Base-by-base conservation (phyloP, 2,888 invertebrate genomes). In the Candidula unifasciata region DNA sequence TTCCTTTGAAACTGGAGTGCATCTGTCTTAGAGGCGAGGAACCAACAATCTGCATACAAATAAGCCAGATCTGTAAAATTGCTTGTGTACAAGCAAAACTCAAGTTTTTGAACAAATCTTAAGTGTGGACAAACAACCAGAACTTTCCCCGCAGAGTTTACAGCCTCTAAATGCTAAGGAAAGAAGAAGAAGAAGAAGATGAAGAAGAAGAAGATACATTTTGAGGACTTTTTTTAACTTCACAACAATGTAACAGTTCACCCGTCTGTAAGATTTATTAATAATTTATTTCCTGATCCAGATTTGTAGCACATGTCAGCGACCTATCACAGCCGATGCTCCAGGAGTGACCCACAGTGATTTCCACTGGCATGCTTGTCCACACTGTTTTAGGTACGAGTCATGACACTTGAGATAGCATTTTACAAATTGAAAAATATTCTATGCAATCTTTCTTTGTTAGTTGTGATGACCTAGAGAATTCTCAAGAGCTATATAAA, bases 351-450 rank as follows among this genome's bases (percentile, higher is more conserved):
- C 90, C 2, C 91, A 91, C 86, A 90, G 90, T 13, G 89, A 90
- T 24, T 87, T 88, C 77, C 90, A 91, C 87, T 91, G 91, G 91
- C 91, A 91, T 84, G 91, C 91, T 1, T 91, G 91, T 83, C 91
- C 91, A 24, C 91, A 91, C 84, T 91, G 91, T 85, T 91, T 91
- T 86, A 85, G 85, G 85, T 85, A 69, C 35, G 30, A 35, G 35
- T 3, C 2, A 16, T n/a, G n/a, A 3, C n/a, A 6, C 27, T 5
- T 27, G 5, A 6, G 16, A 6, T 16, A 30, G 27, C 68, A 68
- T 64, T 5, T n/a, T n/a, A n/a, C n/a, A n/a, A n/a, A n/a, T n/a
- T n/a, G n/a, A n/a, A n/a, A n/a, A n/a, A n/a, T n/a, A 64, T 64
- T 24, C 5, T 24, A 16, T n/a, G 13, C 64, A 13, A 13, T 64